Evolutionary conservation across 2,113 vertebrate genomes (phyloP).

Genomic region (Protobothrops mucrosquamatus): DNA sequence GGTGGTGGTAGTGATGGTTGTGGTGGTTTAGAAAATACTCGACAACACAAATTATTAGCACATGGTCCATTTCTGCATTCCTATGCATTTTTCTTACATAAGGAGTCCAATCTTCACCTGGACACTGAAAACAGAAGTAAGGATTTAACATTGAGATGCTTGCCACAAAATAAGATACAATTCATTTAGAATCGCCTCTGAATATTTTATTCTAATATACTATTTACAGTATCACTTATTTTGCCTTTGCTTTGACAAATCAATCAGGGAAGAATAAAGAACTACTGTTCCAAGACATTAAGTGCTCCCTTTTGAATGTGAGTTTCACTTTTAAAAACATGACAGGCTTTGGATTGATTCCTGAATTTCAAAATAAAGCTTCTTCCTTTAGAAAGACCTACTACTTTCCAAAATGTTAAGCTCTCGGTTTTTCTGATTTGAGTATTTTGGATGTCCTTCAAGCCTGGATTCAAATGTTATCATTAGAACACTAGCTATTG

Average conservation of each 20-base stretch:
- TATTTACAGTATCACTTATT: constrained; percentile 33
- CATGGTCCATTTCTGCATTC: constrained; percentile 77
- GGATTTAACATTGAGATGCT: constrained; percentile 51
- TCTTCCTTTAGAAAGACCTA: constrained; percentile 35
- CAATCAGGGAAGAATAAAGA: constrained; percentile 45
- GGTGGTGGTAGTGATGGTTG: neutral
- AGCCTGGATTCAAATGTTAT: constrained; percentile 20
- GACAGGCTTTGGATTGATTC: constrained; percentile 44
- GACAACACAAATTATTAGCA: constrained; percentile 78
- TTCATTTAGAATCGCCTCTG: neutral
- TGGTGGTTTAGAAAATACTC: neutral
- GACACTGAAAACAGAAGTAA: constrained; percentile 47
- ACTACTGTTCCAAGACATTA: constrained; percentile 7
- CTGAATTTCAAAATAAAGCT: constrained; percentile 53
- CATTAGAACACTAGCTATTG: neutral
- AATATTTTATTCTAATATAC: neutral
- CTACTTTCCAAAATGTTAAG: neutral
- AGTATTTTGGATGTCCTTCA: neutral
- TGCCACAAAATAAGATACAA: constrained; percentile 23
- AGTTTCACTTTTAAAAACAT: constrained; percentile 43
- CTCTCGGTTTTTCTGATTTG: neutral
- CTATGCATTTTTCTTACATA: constrained; percentile 78
- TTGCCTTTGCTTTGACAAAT: constrained; percentile 27
- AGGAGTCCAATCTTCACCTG: constrained; percentile 64
- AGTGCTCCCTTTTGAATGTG: constrained; percentile 40